phyloP scores from a whole-genome alignment of 1,140 invertebrate species.

The Idris sp. region DNA sequence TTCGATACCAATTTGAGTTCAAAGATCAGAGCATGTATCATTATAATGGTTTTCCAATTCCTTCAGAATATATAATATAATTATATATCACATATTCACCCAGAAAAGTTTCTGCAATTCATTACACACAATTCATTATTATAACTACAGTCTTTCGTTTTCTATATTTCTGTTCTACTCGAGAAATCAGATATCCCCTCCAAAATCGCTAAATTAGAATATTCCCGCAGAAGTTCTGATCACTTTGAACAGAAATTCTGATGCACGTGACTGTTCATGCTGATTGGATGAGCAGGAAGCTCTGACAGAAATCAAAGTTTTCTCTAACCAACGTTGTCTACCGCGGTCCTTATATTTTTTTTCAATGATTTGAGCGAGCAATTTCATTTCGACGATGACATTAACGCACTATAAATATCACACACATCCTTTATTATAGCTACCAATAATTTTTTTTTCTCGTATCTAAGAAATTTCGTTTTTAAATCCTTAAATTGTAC shows the following conservation, averaged over 20 bases:
- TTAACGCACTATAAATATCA: constrained; percentile 58
- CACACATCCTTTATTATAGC: constrained; percentile 60
- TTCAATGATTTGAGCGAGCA: constrained; percentile 48
- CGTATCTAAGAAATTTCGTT: constrained; percentile 39
- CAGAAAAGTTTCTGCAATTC: background rate
- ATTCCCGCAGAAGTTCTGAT: constrained; percentile 1
- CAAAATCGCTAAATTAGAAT: constrained; percentile 11
- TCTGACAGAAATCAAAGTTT: constrained; percentile 17
- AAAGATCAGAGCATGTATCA: too few species aligned
- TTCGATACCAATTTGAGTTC: too few species aligned
- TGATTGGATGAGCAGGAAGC: background rate
- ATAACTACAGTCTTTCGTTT: background rate
- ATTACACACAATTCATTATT: background rate
- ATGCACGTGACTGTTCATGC: background rate
- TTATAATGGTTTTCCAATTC: too few species aligned
- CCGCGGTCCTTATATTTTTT: constrained; percentile 19
- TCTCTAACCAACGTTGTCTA: constrained; percentile 17
- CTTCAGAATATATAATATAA: too few species aligned
- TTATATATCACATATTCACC: background rate
- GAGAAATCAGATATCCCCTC: constrained; percentile 3
- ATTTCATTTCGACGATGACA: constrained; percentile 43
- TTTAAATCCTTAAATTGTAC: constrained; percentile 28
- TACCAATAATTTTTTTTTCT: constrained; percentile 40
- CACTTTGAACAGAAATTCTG: background rate
- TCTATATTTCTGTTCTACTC: background rate